Percentiles rank a stretch among this genome's conserved stretches.
Evolutionary conservation across 2,888 invertebrate species (phyloP).

Genomic region (Dasysyrphus albostriatus): DNA sequence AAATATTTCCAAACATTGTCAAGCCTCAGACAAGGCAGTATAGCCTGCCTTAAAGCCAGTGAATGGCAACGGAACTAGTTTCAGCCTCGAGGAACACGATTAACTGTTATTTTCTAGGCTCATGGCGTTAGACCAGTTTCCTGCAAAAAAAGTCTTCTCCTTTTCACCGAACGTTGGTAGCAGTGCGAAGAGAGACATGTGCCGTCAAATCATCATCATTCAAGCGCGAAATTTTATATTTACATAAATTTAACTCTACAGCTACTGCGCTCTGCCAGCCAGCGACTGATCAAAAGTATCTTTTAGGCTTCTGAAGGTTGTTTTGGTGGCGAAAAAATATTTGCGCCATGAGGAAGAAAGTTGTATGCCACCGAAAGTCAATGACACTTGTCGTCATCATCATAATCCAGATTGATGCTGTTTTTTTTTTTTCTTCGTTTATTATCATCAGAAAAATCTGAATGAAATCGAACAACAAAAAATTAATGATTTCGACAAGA

Average conservation of each 20-base stretch:
- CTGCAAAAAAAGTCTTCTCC: not conserved
- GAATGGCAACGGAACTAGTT: slow-evolving; percentile 47
- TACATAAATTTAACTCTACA: slow-evolving; percentile 61
- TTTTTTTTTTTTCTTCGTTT: not conserved
- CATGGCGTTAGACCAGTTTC: slow-evolving; percentile 40
- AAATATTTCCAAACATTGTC: slow-evolving; percentile 34
- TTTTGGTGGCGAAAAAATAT: slow-evolving; percentile 30
- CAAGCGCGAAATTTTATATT: slow-evolving; percentile 44
- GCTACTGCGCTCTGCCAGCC: slow-evolving; percentile 8
- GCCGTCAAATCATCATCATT: slow-evolving; percentile 3
- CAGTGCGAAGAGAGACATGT: not conserved
- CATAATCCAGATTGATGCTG: not conserved
- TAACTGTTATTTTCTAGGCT: slow-evolving; percentile 42
- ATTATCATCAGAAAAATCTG: not conserved
- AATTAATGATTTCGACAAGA: slow-evolving; percentile 1
- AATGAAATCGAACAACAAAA: not conserved
- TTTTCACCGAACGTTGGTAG: not conserved
- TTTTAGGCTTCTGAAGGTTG: slow-evolving; percentile 30
- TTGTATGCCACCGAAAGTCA: slow-evolving; percentile 55
- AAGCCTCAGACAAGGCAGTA: not conserved
- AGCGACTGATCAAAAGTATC: slow-evolving; percentile 8
- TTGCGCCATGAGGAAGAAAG: slow-evolving; percentile 66
- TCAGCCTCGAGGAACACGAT: slow-evolving; percentile 44
- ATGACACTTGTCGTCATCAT: slow-evolving; percentile 43
- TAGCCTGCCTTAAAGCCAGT: not conserved